Base-by-base conservation (phyloP, 1,140 invertebrate genomes). In the Eupristina koningsbergeri region DNA sequence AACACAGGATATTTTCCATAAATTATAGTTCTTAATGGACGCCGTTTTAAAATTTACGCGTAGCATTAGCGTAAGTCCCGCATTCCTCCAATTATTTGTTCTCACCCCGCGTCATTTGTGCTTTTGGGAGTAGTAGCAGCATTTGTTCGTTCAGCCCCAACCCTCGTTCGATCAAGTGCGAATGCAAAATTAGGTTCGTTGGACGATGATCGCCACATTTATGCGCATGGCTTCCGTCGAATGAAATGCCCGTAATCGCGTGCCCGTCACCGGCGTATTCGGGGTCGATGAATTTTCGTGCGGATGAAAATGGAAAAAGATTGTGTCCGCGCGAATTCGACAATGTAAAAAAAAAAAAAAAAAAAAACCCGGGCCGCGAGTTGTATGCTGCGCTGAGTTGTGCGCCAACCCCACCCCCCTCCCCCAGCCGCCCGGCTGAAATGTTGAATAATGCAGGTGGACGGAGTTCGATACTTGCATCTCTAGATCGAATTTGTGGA, bases 371-470 rank as follows among this genome's bases (percentile, higher is more conserved):
- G n/a, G n/a, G n/a, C n/a, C n/a, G n/a, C n/a, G n/a, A n/a, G n/a
- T n/a, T n/a, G n/a, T n/a, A n/a, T n/a, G n/a, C n/a, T n/a, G n/a
- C n/a, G n/a, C n/a, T n/a, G n/a, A n/a, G n/a, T n/a, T n/a, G n/a
- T n/a, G n/a, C n/a, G n/a, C n/a, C n/a, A n/a, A n/a, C n/a, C n/a
- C n/a, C n/a, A n/a, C n/a, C n/a, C n/a, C n/a, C n/a, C n/a, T n/a
- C n/a, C n/a, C n/a, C n/a, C n/a, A n/a, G n/a, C n/a, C n/a, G n/a
- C n/a, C n/a, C n/a, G n/a, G n/a, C n/a, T n/a, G n/a, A 75, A 84
- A 81, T 50, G 78, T 86, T 91, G 89, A 91, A 91, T 91, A 89
- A 91, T 91, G 86, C 89, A 91, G 86, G 83, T 69, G 83, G 34
- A 36, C n/a, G n/a, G n/a, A n/a, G n/a, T n/a, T n/a, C n/a, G n/a